Base-by-base conservation (phyloP, 1,140 invertebrate species). In the Drosophila repletoides region DNA sequence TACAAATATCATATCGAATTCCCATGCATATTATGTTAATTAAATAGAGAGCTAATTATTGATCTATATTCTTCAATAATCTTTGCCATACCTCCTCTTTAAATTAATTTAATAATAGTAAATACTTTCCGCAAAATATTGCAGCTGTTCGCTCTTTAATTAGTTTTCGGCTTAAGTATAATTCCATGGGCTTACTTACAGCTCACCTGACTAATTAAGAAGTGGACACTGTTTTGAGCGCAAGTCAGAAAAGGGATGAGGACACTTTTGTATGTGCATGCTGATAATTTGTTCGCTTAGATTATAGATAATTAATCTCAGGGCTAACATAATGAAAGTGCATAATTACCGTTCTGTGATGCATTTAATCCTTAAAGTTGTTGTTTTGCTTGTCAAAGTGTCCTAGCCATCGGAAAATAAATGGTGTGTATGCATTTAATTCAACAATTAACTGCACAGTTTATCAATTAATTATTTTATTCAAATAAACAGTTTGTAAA, bases 401-500 rank as follows among this genome's bases (percentile, higher is more conserved):
- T 22, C 21, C 9, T n/a, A 7, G 12, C 14, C 4, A n/a, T 1
- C 26, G n/a, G n/a, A n/a, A n/a, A n/a, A n/a, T n/a, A n/a, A n/a
- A 46, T 21, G 36, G 10, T 17, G 36, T 28, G 49, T 29, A 14
- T 55, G 38, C 55, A 40, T 28, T 59, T 59, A 49, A 59, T 48
- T 36, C 55, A 48, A 46, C 31, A 59, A 48, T 59, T 48, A 59
- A 59, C 52, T 48, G 43, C 15, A 38, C 17, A 29, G 24, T 43
- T 63, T 63, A 29, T 17, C 29, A 40, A 65, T 58, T 56, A 58
- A 65, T 65, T 65, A 31, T n/a, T n/a, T n/a, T 40, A 48, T 21
- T 58, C n/a, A 46, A 58, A 66, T 41, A 41, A 56, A 49, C 59
- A 49, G 33, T 58, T 59, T n/a, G n/a, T n/a, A n/a, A n/a, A n/a